phyloP scores from a whole-genome alignment of 1,140 invertebrate species.

The Sipha flava region DNA sequence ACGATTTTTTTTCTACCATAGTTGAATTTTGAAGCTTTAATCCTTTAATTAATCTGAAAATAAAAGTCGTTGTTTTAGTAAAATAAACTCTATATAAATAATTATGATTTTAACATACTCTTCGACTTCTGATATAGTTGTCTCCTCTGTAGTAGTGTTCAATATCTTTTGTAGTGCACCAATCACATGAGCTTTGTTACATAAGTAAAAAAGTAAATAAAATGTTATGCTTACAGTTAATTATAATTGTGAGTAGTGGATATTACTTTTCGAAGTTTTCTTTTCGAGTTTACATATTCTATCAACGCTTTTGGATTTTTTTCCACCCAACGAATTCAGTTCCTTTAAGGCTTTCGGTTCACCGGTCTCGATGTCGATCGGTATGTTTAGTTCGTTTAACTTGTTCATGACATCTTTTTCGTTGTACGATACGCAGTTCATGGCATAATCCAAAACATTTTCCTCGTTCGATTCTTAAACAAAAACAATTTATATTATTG shows the following conservation, averaged over 20 bases:
- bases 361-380: not conserved
- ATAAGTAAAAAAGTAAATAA: not conserved
- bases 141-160: not conserved
- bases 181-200: not conserved
- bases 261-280: not conserved
- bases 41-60: not conserved
- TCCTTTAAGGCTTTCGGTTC: not conserved
- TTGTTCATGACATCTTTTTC: not conserved
- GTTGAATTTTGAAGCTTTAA: not conserved
- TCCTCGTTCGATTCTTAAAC: not conserved
- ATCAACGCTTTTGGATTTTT: not conserved
- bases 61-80: no score
- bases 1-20: not conserved
- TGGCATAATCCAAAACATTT: no score
- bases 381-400: not conserved
- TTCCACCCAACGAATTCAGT: not conserved
- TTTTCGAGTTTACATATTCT: not conserved
- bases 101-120: not conserved
- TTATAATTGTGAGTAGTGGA: not conserved
- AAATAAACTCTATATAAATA: no score
- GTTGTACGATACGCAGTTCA: not conserved
- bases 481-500: no score
- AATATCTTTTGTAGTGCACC: not conserved
- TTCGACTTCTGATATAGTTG: not conserved
- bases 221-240: no score